These are phyloP conservation scores for Aix galericulata DNA, from an alignment of 2,113 vertebrate genomes.

Conservation along the genomic window DNA sequence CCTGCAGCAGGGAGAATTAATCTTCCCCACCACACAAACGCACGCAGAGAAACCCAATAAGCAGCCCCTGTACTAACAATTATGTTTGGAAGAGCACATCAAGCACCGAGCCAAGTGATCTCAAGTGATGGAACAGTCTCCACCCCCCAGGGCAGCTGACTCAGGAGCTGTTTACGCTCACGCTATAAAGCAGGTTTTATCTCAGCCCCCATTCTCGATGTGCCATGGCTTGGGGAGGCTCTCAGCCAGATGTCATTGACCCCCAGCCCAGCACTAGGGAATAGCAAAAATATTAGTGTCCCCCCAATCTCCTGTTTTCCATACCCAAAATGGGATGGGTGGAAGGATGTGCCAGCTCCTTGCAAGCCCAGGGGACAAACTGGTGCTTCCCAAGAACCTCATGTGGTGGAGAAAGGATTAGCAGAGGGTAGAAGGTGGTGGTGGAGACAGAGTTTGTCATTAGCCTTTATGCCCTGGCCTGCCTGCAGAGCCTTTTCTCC, in stretches of 20 bases:
- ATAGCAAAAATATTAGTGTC: not conserved
- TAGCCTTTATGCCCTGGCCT: fast-evolving
- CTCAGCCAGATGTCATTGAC: not conserved
- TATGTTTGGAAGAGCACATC: not conserved
- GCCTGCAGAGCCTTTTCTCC: not conserved
- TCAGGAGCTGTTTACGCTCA: not conserved
- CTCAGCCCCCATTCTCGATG: not conserved
- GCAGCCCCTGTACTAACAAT: not conserved
- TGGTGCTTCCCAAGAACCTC: not conserved
- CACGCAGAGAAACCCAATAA: not conserved
- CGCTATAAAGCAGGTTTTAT: not conserved
- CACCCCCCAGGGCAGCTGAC: not conserved
- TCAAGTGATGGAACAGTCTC: not conserved
- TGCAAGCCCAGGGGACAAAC: not conserved
- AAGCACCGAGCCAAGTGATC: not conserved
- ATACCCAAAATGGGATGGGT: not conserved
- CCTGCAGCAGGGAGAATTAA: not conserved
- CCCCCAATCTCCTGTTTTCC: not conserved
- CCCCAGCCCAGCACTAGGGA: not conserved
- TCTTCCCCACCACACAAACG: not conserved
- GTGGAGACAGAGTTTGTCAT: fast-evolving
- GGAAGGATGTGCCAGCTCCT: not conserved
- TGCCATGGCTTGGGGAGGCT: fast-evolving
- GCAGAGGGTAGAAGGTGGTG: not conserved
- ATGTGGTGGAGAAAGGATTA: fast-evolving